A percentile compares a stretch with the other conserved stretches of the same genome.
Evolutionary conservation across 2,113 vertebrate genomes (phyloP).

Genomic region (Chitala chitala): DNA sequence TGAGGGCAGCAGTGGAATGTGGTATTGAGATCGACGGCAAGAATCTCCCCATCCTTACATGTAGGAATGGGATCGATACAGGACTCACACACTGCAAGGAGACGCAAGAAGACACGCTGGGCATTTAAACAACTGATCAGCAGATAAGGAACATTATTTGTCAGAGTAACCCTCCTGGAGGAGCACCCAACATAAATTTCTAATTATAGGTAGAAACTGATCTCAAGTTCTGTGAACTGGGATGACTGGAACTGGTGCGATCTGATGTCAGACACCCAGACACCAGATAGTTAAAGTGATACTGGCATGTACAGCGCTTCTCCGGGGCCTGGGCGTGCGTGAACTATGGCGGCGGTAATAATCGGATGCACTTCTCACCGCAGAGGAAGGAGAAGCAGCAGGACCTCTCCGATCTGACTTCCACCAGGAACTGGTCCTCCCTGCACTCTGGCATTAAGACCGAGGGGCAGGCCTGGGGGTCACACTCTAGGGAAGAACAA

Average conservation of each 20-base stretch:
- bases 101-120: constrained; percentile 32
- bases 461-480: constrained; percentile 72
- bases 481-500: constrained; percentile 71
- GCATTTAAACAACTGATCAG: neutral
- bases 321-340: neutral
- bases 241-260: neutral
- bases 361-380: constrained; percentile 58
- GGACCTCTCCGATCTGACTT: constrained; percentile 73
- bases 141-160: neutral
- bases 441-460: constrained; percentile 69
- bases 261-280: neutral
- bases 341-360: neutral
- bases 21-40: constrained; percentile 81
- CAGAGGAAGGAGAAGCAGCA: constrained; percentile 91
- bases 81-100: constrained; percentile 70
- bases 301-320: no score
- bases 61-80: constrained; percentile 79
- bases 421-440: constrained; percentile 87
- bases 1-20: constrained; percentile 81
- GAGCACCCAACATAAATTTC: no score
- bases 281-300: no score
- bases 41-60: constrained; percentile 80
- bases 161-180: no score
- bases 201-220: neutral
- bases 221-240: neutral